Conservation (phyloP, 2,797 vertebrate genomes). For the Pempheris klunzingeri region DNA sequence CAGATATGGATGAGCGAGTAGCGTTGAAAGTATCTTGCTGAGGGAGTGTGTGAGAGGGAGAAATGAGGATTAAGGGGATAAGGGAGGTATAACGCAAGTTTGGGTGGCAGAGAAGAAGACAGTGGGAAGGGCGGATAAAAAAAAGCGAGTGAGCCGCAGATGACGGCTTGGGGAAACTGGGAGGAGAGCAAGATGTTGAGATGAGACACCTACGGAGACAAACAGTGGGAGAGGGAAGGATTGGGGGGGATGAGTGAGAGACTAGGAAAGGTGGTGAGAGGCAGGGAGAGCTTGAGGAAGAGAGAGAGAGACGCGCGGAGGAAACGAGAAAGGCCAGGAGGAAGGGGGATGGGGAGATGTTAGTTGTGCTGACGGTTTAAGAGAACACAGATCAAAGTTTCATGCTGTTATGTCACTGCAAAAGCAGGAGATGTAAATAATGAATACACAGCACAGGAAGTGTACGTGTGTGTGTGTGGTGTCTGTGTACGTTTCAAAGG, state of each 20-base stretch:
- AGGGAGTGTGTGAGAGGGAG: slow-evolving; percentile 47
- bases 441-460: slow-evolving; percentile 67
- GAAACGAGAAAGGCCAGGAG: slow-evolving; percentile 30
- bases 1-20: slow-evolving; percentile 36
- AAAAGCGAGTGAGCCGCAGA: slow-evolving; percentile 19
- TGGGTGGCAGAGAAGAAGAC: slow-evolving; percentile 45
- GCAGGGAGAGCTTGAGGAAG: slow-evolving; percentile 1
- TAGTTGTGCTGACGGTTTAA: slow-evolving; percentile 79
- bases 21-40: slow-evolving; percentile 49
- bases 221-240: slow-evolving; percentile 43
- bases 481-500: slow-evolving; percentile 58
- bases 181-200: slow-evolving; percentile 43
- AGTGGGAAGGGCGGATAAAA: slow-evolving; percentile 8
- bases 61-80: slow-evolving; percentile 66
- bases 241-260: slow-evolving; percentile 2
- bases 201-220: slow-evolving; percentile 44
- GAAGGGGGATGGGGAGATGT: slow-evolving; percentile 59
- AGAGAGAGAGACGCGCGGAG: slow-evolving; percentile 17
- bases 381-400: slow-evolving; percentile 82
- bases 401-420: slow-evolving; percentile 82
- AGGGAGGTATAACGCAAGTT: slow-evolving; percentile 62
- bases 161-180: slow-evolving; percentile 25
- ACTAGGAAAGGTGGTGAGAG: background rate
- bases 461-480: slow-evolving; percentile 27
- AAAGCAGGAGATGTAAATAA: slow-evolving; percentile 76